Percentiles rank a stretch among this genome's conserved stretches.
These are phyloP conservation scores for Dromiciops gliroides DNA, from an alignment of 2,113 vertebrate species.

Conservation along the genomic window DNA sequence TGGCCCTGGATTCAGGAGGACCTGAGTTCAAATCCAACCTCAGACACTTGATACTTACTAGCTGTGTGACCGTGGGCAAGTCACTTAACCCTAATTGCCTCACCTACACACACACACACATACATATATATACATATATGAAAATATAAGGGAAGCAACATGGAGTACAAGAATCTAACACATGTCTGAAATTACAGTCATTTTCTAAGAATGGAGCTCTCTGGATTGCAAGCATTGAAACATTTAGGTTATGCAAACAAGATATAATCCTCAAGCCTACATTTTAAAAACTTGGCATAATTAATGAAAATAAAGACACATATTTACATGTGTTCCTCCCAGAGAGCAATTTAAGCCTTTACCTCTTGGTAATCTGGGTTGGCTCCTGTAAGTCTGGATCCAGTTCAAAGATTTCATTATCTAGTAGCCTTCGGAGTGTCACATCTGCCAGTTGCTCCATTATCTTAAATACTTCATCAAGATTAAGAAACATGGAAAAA, in stretches of 20 bases:
- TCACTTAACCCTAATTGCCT: too few relatives aligned
- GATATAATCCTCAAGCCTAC: neutral
- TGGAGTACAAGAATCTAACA: neutral
- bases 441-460: conserved; percentile 96
- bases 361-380: conserved; percentile 94
- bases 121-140: too few relatives aligned
- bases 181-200: neutral
- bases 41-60: too few relatives aligned
- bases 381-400: conserved; percentile 92
- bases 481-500: conserved; percentile 96
- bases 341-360: conserved; percentile 25
- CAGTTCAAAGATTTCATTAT: conserved; percentile 93
- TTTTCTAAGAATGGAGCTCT: neutral
- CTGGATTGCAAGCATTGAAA: neutral
- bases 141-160: neutral
- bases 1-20: too few relatives aligned
- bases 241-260: neutral
- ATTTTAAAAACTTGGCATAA: neutral
- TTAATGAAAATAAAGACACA: neutral
- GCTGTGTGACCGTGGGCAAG: too few relatives aligned
- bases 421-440: conserved; percentile 92
- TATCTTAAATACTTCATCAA: conserved; percentile 90
- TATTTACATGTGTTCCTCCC: neutral
- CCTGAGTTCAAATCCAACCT: too few relatives aligned
- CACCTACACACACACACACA: too few relatives aligned